Conservation (phyloP, 2,888 invertebrate genomes). For the Helleia helle region DNA sequence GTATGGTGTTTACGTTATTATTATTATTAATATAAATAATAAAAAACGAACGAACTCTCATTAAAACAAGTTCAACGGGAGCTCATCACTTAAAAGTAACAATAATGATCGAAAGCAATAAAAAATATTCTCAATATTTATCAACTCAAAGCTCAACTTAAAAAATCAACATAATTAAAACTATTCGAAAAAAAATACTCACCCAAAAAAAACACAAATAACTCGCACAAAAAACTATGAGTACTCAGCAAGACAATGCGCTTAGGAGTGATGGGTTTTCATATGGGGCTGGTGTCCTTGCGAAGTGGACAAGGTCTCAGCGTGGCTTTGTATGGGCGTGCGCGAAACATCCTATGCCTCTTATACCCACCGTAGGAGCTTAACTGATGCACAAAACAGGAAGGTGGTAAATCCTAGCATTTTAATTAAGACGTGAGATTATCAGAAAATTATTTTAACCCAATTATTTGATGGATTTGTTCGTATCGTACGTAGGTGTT, state of each 20-base stretch:
- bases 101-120: no score
- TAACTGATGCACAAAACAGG: slow-evolving; percentile 22
- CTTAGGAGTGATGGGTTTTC: slow-evolving; percentile 58
- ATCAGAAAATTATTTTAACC: slow-evolving; percentile 2
- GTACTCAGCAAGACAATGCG: slow-evolving; percentile 30
- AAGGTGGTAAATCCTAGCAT: background rate
- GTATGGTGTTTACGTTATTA: no score
- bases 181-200: background rate
- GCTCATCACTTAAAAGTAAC: no score
- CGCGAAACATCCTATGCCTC: slow-evolving; percentile 51
- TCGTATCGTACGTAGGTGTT: no score
- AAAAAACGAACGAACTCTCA: no score
- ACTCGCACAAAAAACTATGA: slow-evolving; percentile 1
- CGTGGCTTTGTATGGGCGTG: slow-evolving; percentile 53
- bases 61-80: no score
- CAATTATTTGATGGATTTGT: background rate
- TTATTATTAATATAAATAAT: no score
- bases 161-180: no score
- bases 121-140: no score
- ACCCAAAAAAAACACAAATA: background rate
- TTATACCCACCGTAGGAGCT: slow-evolving; percentile 44
- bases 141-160: no score
- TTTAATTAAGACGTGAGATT: slow-evolving; percentile 1
- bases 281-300: slow-evolving; percentile 66
- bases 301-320: slow-evolving; percentile 61